phyloP scores from a whole-genome alignment of 2,113 vertebrate species.

The Equus przewalskii region DNA sequence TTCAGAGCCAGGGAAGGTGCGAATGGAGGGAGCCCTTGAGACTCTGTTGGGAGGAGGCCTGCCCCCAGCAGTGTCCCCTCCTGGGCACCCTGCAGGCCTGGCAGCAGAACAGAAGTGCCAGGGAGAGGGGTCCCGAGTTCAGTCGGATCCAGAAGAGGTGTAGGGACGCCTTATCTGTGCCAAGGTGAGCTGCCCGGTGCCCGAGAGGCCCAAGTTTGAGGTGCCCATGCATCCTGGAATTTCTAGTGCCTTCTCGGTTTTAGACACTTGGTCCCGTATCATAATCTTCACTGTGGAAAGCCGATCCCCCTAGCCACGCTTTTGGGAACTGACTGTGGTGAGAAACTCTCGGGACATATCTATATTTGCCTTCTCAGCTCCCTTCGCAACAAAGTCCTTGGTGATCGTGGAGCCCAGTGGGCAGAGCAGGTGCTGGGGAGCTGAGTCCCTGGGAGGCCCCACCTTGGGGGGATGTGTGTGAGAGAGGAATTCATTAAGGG shows the following conservation, averaged over 20 bases:
- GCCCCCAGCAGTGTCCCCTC: fast-evolving
- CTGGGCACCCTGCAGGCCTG: fast-evolving
- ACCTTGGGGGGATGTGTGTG: background rate
- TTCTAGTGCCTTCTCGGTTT: background rate
- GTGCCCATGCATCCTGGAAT: background rate
- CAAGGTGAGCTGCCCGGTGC: background rate
- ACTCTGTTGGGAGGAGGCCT: fast-evolving
- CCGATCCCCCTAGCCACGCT: fast-evolving
- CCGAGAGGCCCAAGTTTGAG: background rate
- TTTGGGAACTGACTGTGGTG: background rate
- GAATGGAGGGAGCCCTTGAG: too few species aligned
- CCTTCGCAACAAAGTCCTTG: background rate
- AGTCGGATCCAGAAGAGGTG: background rate
- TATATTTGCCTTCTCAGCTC: background rate
- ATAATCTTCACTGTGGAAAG: background rate
- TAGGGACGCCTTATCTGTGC: background rate
- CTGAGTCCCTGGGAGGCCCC: background rate
- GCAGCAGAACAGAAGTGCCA: background rate
- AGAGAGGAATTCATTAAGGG: constrained; percentile 74
- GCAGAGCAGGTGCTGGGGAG: constrained; percentile 36
- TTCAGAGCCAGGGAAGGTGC: background rate
- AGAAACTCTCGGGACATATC: background rate
- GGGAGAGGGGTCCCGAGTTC: background rate
- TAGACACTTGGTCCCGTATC: background rate
- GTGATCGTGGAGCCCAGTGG: fast-evolving